Conservation (phyloP, 2,797 vertebrate species). For the Harpagifer antarcticus region DNA sequence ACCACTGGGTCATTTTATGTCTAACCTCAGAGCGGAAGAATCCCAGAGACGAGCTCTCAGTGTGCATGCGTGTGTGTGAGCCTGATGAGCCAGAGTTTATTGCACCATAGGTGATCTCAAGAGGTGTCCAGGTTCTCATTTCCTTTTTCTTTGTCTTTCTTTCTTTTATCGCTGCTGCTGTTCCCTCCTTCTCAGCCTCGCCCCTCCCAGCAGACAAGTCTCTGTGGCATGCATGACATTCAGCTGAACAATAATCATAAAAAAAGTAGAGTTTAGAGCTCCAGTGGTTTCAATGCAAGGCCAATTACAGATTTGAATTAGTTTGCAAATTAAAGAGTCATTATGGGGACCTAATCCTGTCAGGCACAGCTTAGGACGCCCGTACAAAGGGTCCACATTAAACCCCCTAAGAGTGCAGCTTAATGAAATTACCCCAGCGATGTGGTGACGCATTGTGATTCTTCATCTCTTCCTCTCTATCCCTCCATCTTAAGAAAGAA, state of each 20-base stretch:
- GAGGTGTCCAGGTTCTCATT: constrained; percentile 54
- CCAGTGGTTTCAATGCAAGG: constrained; percentile 95
- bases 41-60: constrained; percentile 52
- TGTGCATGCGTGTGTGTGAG: constrained; percentile 46
- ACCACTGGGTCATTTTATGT: constrained; percentile 72
- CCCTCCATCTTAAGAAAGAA: constrained; percentile 59
- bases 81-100: constrained; percentile 65
- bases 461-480: constrained; percentile 70
- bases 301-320: constrained; percentile 98
- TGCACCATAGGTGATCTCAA: constrained; percentile 55
- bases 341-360: constrained; percentile 96
- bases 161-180: not conserved
- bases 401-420: constrained; percentile 81
- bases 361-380: constrained; percentile 87
- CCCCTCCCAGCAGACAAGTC: constrained; percentile 71
- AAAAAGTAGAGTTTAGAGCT: constrained; percentile 92
- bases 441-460: constrained; percentile 72
- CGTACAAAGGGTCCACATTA: constrained; percentile 82
- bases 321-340: constrained; percentile 98
- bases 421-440: constrained; percentile 77
- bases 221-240: constrained; percentile 88
- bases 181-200: constrained; percentile 5
- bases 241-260: constrained; percentile 90
- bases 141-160: constrained; percentile 18
- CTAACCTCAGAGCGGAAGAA: constrained; percentile 64